Conservation (phyloP, 2,888 invertebrate species). For the Troilus luridus region DNA sequence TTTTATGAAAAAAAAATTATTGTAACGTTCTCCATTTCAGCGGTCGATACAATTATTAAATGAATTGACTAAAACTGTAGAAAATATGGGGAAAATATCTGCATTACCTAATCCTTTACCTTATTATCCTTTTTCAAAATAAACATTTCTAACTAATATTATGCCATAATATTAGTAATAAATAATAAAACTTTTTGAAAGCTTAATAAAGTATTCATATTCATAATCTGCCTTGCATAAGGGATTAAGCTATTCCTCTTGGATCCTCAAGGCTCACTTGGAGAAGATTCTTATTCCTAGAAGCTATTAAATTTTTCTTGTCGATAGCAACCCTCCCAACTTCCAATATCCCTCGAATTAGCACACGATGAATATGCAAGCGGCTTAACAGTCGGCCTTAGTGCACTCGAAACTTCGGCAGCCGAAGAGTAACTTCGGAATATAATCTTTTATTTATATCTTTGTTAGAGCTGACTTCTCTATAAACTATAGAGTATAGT, state of each 20-base stretch:
- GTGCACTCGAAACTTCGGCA: neutral
- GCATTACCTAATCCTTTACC: too few species aligned
- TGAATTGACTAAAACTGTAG: too few species aligned
- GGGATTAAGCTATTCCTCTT: neutral
- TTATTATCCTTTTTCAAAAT: too few species aligned
- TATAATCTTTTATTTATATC: slow-evolving; percentile 17
- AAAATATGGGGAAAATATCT: too few species aligned
- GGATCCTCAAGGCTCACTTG: neutral
- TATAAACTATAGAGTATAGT: neutral
- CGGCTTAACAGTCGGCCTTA: slow-evolving; percentile 27
- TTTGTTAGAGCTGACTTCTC: neutral
- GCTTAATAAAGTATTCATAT: neutral
- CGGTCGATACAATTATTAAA: too few species aligned
- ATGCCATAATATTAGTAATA: too few species aligned
- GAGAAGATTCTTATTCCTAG: neutral
- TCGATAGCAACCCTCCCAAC: neutral
- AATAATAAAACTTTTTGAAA: too few species aligned
- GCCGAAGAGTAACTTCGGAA: neutral
- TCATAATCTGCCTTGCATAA: neutral
- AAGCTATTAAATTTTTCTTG: slow-evolving; percentile 2
- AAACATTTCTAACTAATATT: too few species aligned
- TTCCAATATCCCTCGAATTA: slow-evolving; percentile 30
- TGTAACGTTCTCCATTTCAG: too few species aligned
- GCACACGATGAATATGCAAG: slow-evolving; percentile 28
- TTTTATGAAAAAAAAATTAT: too few species aligned